Evolutionary conservation across 2,888 invertebrate genomes (phyloP), one percentile per base, ranked within the genome.

Genomic region (Mycalesis mineus): DNA sequence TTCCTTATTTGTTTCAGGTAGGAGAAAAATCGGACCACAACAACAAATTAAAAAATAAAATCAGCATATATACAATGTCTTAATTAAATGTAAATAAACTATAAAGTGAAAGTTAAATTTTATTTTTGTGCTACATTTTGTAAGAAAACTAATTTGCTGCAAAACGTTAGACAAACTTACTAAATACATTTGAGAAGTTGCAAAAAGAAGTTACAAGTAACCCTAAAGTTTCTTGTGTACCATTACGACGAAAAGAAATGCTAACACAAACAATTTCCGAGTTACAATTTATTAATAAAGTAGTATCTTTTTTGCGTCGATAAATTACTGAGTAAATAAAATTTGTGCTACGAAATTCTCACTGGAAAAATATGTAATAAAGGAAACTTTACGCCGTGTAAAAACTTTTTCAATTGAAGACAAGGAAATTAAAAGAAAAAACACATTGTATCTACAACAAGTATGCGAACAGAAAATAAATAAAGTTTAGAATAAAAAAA

Each of bases 1-100:
- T 22, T 5, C 2, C 48, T 48, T 41, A 31, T 55, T 55, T 48
- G 55, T 55, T 55, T 55, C 55, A 55, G 55, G 8, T 45, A 17
- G 5, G n/a, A 36, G 36, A 7, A 31, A 31, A 11, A 36, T 11
- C 33, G 7, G 33, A 33, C 7, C 33, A 9, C 33, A 9, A 33
- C 7, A 9, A 7, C 7, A 6, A 33, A 6, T 33, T 33, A 33
- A 33, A 7, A 33, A 6, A 29, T 29, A 29, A 29, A 6, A 29
- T 29, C 29, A 7, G 29, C 7, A 6, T 29, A 29, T 4, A 29
- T 29, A 29, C 29, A 29, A 29, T 29, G 29, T 29, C 5, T 7
- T 7, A 29, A 29, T 29, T 4, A 29, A 29, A 29, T 29, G 29
- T 9, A 33, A 33, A 33, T 1, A 7, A 33, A 33, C 9, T 22